Percentiles rank a stretch among this genome's conserved stretches.
phyloP scores from a whole-genome alignment of 1,140 invertebrate species.

The Papilio glaucus region DNA sequence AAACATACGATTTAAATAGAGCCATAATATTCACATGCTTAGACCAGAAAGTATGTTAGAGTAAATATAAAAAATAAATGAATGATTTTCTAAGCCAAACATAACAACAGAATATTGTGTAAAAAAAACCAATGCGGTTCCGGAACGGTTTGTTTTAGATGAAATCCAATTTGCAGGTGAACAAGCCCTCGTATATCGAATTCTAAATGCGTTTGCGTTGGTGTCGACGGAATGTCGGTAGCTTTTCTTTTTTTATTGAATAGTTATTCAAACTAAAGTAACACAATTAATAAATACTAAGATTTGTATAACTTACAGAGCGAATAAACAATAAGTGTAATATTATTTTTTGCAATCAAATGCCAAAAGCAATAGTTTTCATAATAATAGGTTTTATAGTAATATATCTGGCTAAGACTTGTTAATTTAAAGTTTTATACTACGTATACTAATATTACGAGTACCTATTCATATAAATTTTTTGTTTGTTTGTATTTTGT shows the following conservation, averaged over 20 bases:
- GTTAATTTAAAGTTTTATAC: too few relatives aligned
- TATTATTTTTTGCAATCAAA: too few relatives aligned
- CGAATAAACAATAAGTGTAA: too few relatives aligned
- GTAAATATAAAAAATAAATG: not conserved
- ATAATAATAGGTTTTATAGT: too few relatives aligned
- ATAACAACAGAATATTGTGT: not conserved
- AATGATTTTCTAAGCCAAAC: constrained; percentile 1
- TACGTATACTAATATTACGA: too few relatives aligned
- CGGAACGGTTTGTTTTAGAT: constrained; percentile 34
- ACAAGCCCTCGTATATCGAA: constrained; percentile 30
- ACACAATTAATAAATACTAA: not conserved
- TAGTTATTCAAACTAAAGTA: not conserved
- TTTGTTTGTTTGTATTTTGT: too few relatives aligned
- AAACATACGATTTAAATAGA: too few relatives aligned
- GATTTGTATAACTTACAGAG: not conserved
- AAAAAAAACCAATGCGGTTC: constrained; percentile 14
- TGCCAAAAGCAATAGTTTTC: too few relatives aligned
- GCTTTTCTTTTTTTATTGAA: not conserved
- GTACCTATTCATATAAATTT: too few relatives aligned
- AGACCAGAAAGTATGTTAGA: not conserved
- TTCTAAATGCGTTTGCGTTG: constrained; percentile 31
- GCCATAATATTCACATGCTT: too few relatives aligned
- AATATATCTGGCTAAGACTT: too few relatives aligned
- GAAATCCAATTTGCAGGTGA: constrained; percentile 38
- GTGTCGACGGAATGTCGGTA: constrained; percentile 22